Evolutionary conservation across 2,797 vertebrate genomes (phyloP).

Genomic region (Clarias fuscus): DNA sequence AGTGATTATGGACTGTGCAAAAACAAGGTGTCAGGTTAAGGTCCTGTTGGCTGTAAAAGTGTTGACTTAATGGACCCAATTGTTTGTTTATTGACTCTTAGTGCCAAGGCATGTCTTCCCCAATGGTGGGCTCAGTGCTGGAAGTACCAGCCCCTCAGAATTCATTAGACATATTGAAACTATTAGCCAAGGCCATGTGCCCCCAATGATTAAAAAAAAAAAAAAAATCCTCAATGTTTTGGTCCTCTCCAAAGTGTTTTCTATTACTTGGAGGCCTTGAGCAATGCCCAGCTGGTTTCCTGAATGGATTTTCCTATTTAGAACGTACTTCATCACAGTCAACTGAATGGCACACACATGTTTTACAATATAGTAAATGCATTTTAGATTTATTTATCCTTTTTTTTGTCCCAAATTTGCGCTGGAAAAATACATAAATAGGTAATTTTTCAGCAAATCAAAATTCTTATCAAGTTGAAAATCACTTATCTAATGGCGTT

Average conservation of each 20-base stretch:
- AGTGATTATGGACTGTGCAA: slow-evolving; percentile 44
- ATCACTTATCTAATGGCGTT: neutral
- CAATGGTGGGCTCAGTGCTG: slow-evolving; percentile 29
- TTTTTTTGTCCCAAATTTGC: neutral
- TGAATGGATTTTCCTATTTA: slow-evolving; percentile 36
- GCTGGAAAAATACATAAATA: neutral
- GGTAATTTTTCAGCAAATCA: neutral
- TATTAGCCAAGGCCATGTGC: slow-evolving; percentile 76
- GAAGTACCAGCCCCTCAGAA: slow-evolving; percentile 48
- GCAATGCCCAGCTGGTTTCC: slow-evolving; percentile 33
- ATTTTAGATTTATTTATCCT: slow-evolving; percentile 26
- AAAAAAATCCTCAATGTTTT: slow-evolving; percentile 63
- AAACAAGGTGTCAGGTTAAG: slow-evolving; percentile 52
- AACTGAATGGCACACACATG: slow-evolving; percentile 29
- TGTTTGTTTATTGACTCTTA: slow-evolving; percentile 54
- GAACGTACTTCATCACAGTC: slow-evolving; percentile 23
- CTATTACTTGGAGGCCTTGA: slow-evolving; percentile 40
- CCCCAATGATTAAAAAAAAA: slow-evolving; percentile 65
- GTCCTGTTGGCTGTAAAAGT: slow-evolving; percentile 31
- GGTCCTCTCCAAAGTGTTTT: slow-evolving; percentile 40
- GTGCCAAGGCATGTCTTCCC: slow-evolving; percentile 36
- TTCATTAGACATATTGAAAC: slow-evolving; percentile 72
- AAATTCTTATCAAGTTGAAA: neutral
- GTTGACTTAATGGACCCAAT: slow-evolving; percentile 50
- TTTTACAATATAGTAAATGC: slow-evolving; percentile 28